Base-by-base conservation (phyloP, 2,888 invertebrate species). In the Lathronympha strigana region DNA sequence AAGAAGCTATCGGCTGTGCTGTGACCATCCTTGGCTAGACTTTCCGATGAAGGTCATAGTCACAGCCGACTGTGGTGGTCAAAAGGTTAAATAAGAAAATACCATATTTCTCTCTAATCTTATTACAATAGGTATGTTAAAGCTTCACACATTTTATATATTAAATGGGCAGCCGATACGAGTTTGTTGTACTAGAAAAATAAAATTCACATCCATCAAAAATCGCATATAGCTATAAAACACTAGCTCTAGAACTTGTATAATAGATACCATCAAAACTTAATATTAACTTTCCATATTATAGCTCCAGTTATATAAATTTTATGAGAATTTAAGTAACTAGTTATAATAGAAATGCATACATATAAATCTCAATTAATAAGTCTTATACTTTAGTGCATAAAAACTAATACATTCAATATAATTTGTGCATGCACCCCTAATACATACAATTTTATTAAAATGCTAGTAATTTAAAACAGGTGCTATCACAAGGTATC, bases 201-300 rank as follows among this genome's bases (percentile, higher is more conserved):
- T 57, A 64, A 61, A 61, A 19, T 53, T 54, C 54, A 66, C 54
- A 31, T 54, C 51, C 54, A 66, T 61, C 47, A 61, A 61, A 66
- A 66, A 54, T 54, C 31, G 36, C 45, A 45, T 64, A 47, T 21
- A 66, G 17, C 47, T 40, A 47, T 54, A 66, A 61, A 66, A 49
- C 54, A 54, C 31, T 51, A 64, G 58, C 36, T n/a, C n/a, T n/a
- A n/a, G n/a, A 54, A 54, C 28, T 66, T 66, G 53, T 66, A 66
- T 61, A 66, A 66, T 53, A 61, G 36, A 54, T 36, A 66, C 40
- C 47, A 54, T 66, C 53, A 40, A 60, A 58, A 60, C 63, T 57
- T 57, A 47, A 63, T 62, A 45, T 33, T 47, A 58, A 25, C 53
- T 45, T 53, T 23, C 33, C 45, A 45, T 23, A 38, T 8, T 19